Base-by-base conservation (phyloP, 2,113 vertebrate species). In the Tyto alba region DNA sequence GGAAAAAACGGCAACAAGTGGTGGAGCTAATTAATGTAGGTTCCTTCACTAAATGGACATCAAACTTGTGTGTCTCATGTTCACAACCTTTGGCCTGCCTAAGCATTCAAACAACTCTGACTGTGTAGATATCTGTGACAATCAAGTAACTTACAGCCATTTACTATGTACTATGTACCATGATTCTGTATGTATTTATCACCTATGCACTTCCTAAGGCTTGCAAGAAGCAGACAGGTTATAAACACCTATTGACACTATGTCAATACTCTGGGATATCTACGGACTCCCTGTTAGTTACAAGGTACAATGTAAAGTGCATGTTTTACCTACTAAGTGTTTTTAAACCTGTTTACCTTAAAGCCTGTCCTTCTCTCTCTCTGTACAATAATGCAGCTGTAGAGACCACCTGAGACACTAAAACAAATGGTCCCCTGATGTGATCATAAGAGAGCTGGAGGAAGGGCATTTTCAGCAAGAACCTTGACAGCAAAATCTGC, bases 1-100 rank as follows among this genome's bases (percentile, higher is more conserved):
- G 95, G 75, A 97, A 93, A 95, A 53, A 85, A 87, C 12, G 76
- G 85, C 87, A 95, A 82, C 67, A 82, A 94, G 67, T 50, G 53
- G 69, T 8, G 9, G 57, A 91, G 62, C 11, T 93, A 72, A 89
- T 89, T 89, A 71, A 41, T 5, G 59, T 17, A 53, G n/a, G 47
- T 72, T 91, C 40, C 84, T 59, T 81, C 64, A 47, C 64, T 85
- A 74, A 64, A 52, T 4, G 43, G 34, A 82, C 86, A 78, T 73
- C 95, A 53, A 63, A 50, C 64, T 55, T 17, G 2, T 4, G 25
- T 38, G 48, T 20, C 84, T 95, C 94, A 82, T 2, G 6, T 93
- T 93, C 48, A 15, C 74, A 91, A 69, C 84, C 83, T 87, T 41
- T 68, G 74, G 53, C 74, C 85, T 85, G 47, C 30, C 30, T 32